Evolutionary conservation across 2,797 vertebrate genomes (phyloP), one percentile per base, ranked within the genome.

Genomic region (Naso thynnoides): DNA sequence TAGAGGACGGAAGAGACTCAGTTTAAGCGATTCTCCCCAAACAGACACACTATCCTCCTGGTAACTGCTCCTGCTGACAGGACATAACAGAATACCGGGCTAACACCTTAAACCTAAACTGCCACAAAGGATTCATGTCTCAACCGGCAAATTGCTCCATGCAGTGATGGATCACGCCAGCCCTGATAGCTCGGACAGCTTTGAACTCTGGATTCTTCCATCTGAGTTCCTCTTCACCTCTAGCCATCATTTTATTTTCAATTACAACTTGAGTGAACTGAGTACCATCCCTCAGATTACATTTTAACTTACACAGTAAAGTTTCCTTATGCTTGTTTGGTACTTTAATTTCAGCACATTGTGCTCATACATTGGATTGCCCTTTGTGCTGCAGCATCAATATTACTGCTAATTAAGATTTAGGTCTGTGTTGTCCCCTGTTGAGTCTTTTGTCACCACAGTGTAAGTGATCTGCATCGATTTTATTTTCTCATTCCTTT

Each of bases 361-460:
- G n/a, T 64, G 27, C 67, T 26, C 45, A 67, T 58, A 54, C 75
- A 79, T 61, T 53, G 70, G 67, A 77, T 83, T 87, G 82, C 38
- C 79, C 84, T 86, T 82, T 87, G 79, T 83, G 82, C 50, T 42
- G 56, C 82, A 45, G 73, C 89, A 85, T 91, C 89, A 90, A 91
- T 93, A 91, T 86, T 81, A 80, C 70, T 67, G 64, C 87, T 92
- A 92, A 93, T 93, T 90, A 90, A 89, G 92, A 90, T 93, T 86
- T 87, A 92, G 85, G 81, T 76, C 64, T 42, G 77, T 84, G 68
- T 85, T 88, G 84, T 90, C 85, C 88, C 84, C 77, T 74, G 78
- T 87, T 84, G 83, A 86, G 79, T 80, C 83, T 76, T 88, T 89
- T 90, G 89, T 89, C 92, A 90, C 90, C 80, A 74, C 86, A 89